Percentiles rank a stretch among this genome's conserved stretches.
These are phyloP conservation scores for Bolinopsis microptera DNA, from an alignment of 37 sponge, comb jelly and placozoan species.

Conservation along the genomic window DNA sequence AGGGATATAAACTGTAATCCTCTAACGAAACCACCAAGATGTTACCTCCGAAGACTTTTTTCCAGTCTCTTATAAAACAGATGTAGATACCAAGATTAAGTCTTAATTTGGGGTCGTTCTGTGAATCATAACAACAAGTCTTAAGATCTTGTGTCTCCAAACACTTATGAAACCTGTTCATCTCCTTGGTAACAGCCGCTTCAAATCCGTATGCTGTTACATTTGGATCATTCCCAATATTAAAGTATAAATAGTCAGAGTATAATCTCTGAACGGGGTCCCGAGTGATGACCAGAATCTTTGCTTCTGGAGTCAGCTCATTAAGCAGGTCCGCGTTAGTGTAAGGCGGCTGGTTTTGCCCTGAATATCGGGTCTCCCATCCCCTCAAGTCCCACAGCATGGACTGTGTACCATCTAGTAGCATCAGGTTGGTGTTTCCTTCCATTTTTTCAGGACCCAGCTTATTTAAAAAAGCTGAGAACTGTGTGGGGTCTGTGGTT, in stretches of 20 bases:
- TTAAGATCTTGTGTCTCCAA: neutral
- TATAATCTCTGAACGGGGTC: conserved; percentile 4
- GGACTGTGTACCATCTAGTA: conserved; percentile 32
- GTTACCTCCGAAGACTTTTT: neutral
- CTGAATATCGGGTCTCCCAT: conserved; percentile 1
- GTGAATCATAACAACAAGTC: conserved; percentile 29
- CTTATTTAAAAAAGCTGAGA: neutral
- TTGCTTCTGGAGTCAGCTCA: neutral
- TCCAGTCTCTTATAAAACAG: neutral
- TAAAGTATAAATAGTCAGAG: conserved; percentile 38
- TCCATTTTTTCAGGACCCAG: neutral
- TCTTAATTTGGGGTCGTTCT: neutral
- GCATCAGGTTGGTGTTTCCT: neutral
- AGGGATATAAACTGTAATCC: neutral
- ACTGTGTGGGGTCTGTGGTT: neutral
- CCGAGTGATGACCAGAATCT: neutral
- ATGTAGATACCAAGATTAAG: conserved; percentile 10
- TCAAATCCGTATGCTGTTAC: neutral
- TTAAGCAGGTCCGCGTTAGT: neutral
- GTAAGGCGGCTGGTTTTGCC: neutral
- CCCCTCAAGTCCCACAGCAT: neutral
- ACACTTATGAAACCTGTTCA: neutral
- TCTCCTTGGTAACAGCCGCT: neutral
- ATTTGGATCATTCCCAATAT: neutral
- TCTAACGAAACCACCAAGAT: neutral